A percentile compares a stretch with the other conserved stretches of the same genome.
Evolutionary conservation across 2,888 invertebrate species (phyloP).

Genomic region (Xiphydria camelus): DNA sequence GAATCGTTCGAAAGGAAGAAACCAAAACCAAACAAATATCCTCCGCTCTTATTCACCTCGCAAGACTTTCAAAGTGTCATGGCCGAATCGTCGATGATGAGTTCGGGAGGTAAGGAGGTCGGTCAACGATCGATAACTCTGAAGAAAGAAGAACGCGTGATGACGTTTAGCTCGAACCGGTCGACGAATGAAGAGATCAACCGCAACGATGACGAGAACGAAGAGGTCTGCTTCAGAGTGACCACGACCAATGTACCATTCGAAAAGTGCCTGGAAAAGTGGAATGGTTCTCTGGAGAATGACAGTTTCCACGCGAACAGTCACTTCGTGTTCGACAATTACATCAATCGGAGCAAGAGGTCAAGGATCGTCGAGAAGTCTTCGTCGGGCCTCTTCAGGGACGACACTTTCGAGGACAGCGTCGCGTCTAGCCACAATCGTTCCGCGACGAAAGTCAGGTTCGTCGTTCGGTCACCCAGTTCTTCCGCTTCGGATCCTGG

Average conservation of each 20-base stretch:
- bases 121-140: constrained; percentile 18
- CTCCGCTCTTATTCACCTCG: constrained; percentile 47
- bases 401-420: constrained; percentile 16
- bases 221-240: constrained; percentile 43
- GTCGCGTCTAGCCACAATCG: background rate
- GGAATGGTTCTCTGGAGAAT: constrained; percentile 20
- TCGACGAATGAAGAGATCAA: constrained; percentile 13
- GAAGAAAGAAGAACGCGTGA: constrained; percentile 8
- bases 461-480: constrained; percentile 42
- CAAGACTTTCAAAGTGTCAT: constrained; percentile 49
- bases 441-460: constrained; percentile 39
- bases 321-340: constrained; percentile 46
- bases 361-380: constrained; percentile 18
- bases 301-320: constrained; percentile 13
- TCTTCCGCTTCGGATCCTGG: constrained; percentile 29
- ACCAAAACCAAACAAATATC: constrained; percentile 33
- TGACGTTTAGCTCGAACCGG: background rate
- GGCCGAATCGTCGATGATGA: constrained; percentile 20
- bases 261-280: constrained; percentile 39
- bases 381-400: constrained; percentile 18
- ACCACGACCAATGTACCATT: constrained; percentile 50
- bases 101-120: background rate
- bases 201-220: constrained; percentile 20
- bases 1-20: too few species aligned
- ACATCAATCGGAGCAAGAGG: constrained; percentile 39